Evolutionary conservation across 1,140 invertebrate genomes (phyloP), one percentile per base, ranked within the genome.

Genomic region (Dinothrombium tinctorium): DNA sequence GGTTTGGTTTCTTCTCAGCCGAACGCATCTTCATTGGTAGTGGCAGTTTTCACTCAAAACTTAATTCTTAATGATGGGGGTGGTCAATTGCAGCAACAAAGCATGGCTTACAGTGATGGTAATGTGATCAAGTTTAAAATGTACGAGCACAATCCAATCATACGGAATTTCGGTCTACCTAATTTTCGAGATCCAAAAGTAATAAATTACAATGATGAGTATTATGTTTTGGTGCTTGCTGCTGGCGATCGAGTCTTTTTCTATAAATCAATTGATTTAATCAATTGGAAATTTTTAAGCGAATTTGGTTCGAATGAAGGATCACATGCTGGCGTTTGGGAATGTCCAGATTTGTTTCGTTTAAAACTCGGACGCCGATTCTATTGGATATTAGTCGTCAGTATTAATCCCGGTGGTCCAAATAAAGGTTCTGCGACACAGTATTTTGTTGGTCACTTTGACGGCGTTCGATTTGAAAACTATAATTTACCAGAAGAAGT

Each of bases 101-200:
- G 5, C 12, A 14, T 32, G 29, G 29, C 29, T 17, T 32, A 32
- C 29, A 6, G 5, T 4, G n/a, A 5, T 4, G 29, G n/a, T n/a
- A n/a, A 32, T 32, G 42, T 22, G 20, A 19, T 29, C 9, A 25
- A 4, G 11, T 43, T 21, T 14, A 11, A 31, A 25, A 25, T 14
- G 6, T 40, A 40, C 19, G 22, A 40, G 19, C 24, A 43, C 1
- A 43, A 43, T 20, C 42, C 42, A 4, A 25, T 43, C 7, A 19
- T 43, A 3, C 12, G 12, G 7, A 21, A 35, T 19, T 25, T 23
- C 12, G 15, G 15, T 14, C 3, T 26, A 11, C 21, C 14, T 6
- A 26, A 44, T 36, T 40, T 41, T 23, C 37, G 43, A 15, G 43
- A 44, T 22, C 43, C 43, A 9, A 32, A 33, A 5, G 15, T 44